A percentile compares a stretch with the other conserved stretches of the same genome.
These are phyloP conservation scores for Podabrus alpinus DNA, from an alignment of 2,888 invertebrate genomes.

Conservation along the genomic window DNA sequence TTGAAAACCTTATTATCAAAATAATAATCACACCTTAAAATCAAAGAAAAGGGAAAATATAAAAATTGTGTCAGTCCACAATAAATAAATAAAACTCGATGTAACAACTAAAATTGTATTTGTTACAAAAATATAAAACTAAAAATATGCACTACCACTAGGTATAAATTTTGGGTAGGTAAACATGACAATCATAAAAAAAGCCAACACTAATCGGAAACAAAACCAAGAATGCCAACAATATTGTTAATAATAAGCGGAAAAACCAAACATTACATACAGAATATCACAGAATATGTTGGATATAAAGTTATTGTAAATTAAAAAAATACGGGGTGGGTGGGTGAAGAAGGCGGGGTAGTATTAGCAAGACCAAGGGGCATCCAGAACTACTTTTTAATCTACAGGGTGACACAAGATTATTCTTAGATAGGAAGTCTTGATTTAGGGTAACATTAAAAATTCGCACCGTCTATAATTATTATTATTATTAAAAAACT, in stretches of 20 bases:
- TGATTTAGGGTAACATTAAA: neutral
- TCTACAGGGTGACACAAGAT: neutral
- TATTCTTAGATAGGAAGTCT: neutral
- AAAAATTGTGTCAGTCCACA: neutral
- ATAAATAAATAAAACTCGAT: neutral
- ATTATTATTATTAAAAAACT: neutral
- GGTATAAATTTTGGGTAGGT: neutral
- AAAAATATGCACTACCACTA: slow-evolving; percentile 17
- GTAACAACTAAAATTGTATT: neutral
- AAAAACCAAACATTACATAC: neutral
- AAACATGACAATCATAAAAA: neutral
- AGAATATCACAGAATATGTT: neutral
- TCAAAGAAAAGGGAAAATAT: neutral
- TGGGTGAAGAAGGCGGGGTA: neutral
- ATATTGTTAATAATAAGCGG: slow-evolving; percentile 5
- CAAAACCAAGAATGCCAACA: neutral
- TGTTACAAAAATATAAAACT: neutral
- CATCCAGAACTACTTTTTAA: neutral
- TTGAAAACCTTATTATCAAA: neutral
- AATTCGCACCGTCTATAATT: neutral
- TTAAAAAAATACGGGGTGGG: neutral
- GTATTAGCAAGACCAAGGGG: neutral
- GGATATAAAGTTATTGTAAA: neutral
- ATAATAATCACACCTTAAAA: neutral
- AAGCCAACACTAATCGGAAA: neutral